These are phyloP conservation scores for Willisornis vidua DNA, from an alignment of 2,113 vertebrate species.

Conservation along the genomic window DNA sequence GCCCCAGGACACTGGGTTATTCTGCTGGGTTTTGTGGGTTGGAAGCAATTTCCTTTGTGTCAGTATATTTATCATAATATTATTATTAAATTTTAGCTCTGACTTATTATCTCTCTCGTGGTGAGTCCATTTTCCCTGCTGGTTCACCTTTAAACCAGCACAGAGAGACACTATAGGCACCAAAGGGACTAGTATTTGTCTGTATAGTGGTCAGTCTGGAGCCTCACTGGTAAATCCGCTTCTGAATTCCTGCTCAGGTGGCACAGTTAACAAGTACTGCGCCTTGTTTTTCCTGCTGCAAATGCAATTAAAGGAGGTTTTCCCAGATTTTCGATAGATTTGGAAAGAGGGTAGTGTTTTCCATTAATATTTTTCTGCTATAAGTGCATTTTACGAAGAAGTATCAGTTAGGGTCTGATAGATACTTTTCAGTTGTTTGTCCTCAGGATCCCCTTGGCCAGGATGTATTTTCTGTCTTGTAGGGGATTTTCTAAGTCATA, in stretches of 20 bases:
- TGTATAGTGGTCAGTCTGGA: accelerated
- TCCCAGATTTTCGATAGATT: not conserved
- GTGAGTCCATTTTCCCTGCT: no score
- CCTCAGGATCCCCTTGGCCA: not conserved
- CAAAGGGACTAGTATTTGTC: not conserved
- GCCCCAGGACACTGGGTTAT: no score
- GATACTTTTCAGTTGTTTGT: not conserved
- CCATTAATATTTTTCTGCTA: not conserved
- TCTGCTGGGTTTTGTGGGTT: no score
- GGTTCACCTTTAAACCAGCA: no score
- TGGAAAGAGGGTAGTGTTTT: not conserved
- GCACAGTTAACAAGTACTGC: not conserved
- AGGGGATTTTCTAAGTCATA: not conserved
- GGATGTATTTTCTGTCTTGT: not conserved
- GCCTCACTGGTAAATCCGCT: not conserved
- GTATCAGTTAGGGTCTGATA: not conserved
- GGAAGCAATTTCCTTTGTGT: no score
- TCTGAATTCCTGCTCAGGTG: not conserved
- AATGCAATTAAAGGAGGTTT: not conserved
- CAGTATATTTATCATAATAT: no score
- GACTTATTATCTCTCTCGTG: no score
- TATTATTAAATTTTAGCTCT: no score
- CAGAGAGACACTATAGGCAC: not conserved
- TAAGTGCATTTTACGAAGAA: not conserved
- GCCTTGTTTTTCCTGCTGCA: not conserved